A percentile compares a stretch with the other conserved stretches of the same genome.
Evolutionary conservation across 2,797 vertebrate genomes (phyloP).

Genomic region (Catharus ustulatus): DNA sequence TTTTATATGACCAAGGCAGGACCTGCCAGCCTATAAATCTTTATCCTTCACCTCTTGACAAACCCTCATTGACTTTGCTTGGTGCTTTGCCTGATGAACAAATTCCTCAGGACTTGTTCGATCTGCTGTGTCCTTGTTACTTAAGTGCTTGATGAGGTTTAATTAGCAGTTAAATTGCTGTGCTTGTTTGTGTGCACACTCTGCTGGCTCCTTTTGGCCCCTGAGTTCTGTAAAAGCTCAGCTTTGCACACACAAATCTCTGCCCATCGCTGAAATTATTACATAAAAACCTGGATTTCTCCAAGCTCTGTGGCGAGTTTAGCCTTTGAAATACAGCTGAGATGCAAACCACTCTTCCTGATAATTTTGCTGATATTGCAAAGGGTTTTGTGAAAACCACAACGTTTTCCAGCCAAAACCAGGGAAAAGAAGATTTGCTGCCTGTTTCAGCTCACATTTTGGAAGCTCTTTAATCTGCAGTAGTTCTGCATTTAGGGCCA

Average conservation of each 20-base stretch:
- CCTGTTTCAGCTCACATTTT: background rate
- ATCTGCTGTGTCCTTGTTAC: background rate
- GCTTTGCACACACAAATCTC: background rate
- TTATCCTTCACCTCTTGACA: background rate
- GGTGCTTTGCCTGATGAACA: background rate
- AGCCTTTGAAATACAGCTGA: background rate
- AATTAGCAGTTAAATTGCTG: background rate
- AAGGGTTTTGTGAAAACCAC: background rate
- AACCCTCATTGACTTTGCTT: accelerated
- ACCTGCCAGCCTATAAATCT: background rate
- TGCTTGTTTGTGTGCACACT: background rate
- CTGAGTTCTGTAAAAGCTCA: accelerated
- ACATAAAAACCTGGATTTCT: background rate
- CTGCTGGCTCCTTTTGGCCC: background rate
- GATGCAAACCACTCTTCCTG: background rate
- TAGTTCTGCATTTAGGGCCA: background rate
- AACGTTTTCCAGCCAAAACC: background rate
- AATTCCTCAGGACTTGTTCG: background rate
- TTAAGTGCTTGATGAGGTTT: background rate
- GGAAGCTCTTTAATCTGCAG: background rate
- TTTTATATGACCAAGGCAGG: background rate
- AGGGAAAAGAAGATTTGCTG: background rate
- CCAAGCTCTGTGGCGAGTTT: background rate
- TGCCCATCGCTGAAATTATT: background rate
- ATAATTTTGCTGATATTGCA: background rate